These are phyloP conservation scores for Enteromius treurensis DNA, from an alignment of 2,797 vertebrate genomes.

Conservation along the genomic window DNA sequence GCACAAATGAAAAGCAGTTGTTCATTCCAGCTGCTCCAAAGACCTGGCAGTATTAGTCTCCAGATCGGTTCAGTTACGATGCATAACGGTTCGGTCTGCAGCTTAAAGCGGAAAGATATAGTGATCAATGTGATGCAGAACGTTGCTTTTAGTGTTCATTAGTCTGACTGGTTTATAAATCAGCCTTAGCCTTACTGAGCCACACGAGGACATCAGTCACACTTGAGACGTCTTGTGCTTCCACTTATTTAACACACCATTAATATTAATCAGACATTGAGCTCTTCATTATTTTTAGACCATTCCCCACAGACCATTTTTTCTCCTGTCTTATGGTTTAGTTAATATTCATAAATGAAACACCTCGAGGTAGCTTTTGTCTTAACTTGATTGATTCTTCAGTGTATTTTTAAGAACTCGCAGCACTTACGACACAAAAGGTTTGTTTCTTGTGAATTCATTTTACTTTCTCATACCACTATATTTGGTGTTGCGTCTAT, in stretches of 20 bases:
- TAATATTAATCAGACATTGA: slow-evolving; percentile 41
- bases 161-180: slow-evolving; percentile 23
- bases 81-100: slow-evolving; percentile 7
- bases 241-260: slow-evolving; percentile 39
- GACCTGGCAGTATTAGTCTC: background rate
- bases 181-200: slow-evolving; percentile 17
- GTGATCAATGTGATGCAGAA: slow-evolving; percentile 26
- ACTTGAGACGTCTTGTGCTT: slow-evolving; percentile 14
- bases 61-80: background rate
- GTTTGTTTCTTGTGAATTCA: background rate
- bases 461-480: background rate
- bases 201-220: slow-evolving; percentile 16
- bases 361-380: background rate
- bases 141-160: slow-evolving; percentile 41
- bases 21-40: background rate
- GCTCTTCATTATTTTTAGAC: slow-evolving; percentile 38
- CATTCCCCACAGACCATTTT: slow-evolving; percentile 6
- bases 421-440: background rate
- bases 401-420: background rate
- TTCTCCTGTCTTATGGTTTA: slow-evolving; percentile 8
- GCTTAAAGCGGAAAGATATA: slow-evolving; percentile 14
- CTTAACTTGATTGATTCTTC: slow-evolving; percentile 26
- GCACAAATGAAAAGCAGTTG: background rate
- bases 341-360: slow-evolving; percentile 40
- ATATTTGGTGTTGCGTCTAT: background rate